Percentiles rank a stretch among this genome's conserved stretches.
These are phyloP conservation scores for Aspiorhynchus laticeps DNA, from an alignment of 2,113 vertebrate genomes.

Conservation along the genomic window DNA sequence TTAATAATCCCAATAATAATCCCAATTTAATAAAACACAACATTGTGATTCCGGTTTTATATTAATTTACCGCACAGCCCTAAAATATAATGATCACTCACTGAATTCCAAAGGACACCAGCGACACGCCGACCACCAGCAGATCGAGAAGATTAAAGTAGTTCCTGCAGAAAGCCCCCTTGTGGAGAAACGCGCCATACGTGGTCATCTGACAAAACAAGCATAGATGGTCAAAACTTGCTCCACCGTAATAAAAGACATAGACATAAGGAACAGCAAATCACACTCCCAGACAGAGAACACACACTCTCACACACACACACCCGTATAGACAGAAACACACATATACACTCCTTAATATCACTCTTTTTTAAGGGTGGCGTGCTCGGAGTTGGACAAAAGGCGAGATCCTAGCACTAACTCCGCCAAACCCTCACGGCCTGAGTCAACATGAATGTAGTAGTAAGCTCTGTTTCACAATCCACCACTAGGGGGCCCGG, in stretches of 20 bases:
- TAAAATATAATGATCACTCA: constrained; percentile 76
- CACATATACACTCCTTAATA: constrained; percentile 66
- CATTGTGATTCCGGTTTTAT: not conserved
- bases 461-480: constrained; percentile 79
- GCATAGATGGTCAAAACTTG: constrained; percentile 46
- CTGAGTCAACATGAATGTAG: constrained; percentile 76
- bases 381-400: constrained; percentile 65
- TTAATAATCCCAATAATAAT: no score
- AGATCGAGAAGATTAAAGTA: constrained; percentile 98
- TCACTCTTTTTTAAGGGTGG: constrained; percentile 75
- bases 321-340: constrained; percentile 40
- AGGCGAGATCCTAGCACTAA: constrained; percentile 62
- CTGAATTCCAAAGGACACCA: constrained; percentile 98
- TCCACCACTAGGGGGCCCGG: constrained; percentile 64
- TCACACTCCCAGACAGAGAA: constrained; percentile 25
- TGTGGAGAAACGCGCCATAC: constrained; percentile 97
- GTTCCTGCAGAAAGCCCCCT: constrained; percentile 98
- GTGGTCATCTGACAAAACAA: constrained; percentile 87
- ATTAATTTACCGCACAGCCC: not conserved
- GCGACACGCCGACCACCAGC: constrained; percentile 96
- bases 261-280: not conserved
- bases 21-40: no score
- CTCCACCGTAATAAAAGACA: not conserved
- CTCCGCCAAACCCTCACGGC: constrained; percentile 68
- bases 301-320: no score